phyloP scores from a whole-genome alignment of 1,140 invertebrate genomes.

The Papilio polyxenes region DNA sequence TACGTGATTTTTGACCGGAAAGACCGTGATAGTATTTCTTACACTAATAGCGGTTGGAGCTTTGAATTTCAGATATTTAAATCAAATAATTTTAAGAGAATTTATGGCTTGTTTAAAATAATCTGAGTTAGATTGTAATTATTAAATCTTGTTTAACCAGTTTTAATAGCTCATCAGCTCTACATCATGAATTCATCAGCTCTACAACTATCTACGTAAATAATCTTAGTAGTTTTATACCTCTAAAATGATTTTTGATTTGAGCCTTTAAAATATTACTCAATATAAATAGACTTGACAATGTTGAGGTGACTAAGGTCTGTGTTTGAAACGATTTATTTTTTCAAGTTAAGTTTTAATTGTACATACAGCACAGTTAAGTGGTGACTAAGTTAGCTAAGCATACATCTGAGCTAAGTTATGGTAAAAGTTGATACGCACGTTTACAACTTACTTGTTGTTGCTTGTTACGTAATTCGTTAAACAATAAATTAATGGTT shows the following conservation, averaged over 20 bases:
- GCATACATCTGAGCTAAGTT: neutral
- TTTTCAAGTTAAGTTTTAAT: too few relatives aligned
- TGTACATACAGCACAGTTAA: neutral
- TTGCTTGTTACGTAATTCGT: constrained; percentile 16
- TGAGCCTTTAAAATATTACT: neutral
- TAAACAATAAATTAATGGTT: constrained; percentile 21
- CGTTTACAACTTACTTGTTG: constrained; percentile 21
- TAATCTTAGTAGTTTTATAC: too few relatives aligned
- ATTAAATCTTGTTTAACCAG: too few relatives aligned
- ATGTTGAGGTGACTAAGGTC: neutral
- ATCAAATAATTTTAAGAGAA: neutral
- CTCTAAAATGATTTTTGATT: neutral
- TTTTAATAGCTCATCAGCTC: too few relatives aligned
- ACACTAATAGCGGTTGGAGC: neutral
- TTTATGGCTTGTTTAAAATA: neutral
- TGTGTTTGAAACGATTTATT: too few relatives aligned
- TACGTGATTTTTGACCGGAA: constrained; percentile 14
- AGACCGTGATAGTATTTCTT: neutral
- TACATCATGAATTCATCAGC: too few relatives aligned
- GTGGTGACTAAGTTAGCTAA: neutral
- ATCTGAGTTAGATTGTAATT: too few relatives aligned
- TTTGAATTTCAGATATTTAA: neutral
- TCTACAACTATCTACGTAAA: too few relatives aligned
- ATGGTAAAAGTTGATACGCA: constrained; percentile 7
- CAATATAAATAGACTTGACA: neutral